Base-by-base conservation (phyloP, 2,797 vertebrate species). In the Champsocephalus esox region DNA sequence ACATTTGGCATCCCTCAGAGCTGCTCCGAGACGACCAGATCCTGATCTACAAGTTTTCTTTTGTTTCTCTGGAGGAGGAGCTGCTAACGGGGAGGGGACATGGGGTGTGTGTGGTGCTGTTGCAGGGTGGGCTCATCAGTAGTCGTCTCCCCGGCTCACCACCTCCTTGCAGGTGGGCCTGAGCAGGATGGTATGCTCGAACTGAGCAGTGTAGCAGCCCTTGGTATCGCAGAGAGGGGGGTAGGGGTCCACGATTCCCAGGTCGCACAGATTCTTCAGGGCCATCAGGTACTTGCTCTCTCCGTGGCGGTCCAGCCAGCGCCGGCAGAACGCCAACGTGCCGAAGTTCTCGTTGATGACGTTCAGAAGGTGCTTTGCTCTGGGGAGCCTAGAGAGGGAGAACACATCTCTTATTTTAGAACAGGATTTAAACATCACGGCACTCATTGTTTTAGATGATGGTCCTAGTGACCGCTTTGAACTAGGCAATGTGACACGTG, bases 271-370 rank as follows among this genome's bases (percentile, higher is more conserved):
- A 93, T 99, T 99, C 96, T 99, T 99, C 93, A 99, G 86, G 0
- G 98, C 98, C 98, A 99, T 99, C 89, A 99, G 95, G 92, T 99
- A 99, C 94, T 99, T 99, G 87, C 95, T 98, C 95, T 99, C 98
- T 12, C 98, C 98, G 21, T 97, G 95, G 32, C 98, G 98, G 94
- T 99, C 98, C 72, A 99, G 93, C 98, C 98, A 99, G 85, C 98
- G 95, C 32, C 98, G 97, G 92, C 98, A 99, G 93, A 99, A 99
- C 77, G 98, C 98, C 81, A 99, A 93, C 50, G 98, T 99, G 91
- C 98, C 97, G 28, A 99, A 99, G 90, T 99, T 98, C 91, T 99
- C 98, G n/a, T 99, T 99, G 92, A 99, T 90, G 52, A 99, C 98
- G 2, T 99, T 99, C 63, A 99, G 92, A 87, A 99, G 92, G 87